These are phyloP conservation scores for Phycodurus eques DNA, from an alignment of 2,113 vertebrate species.

Conservation along the genomic window DNA sequence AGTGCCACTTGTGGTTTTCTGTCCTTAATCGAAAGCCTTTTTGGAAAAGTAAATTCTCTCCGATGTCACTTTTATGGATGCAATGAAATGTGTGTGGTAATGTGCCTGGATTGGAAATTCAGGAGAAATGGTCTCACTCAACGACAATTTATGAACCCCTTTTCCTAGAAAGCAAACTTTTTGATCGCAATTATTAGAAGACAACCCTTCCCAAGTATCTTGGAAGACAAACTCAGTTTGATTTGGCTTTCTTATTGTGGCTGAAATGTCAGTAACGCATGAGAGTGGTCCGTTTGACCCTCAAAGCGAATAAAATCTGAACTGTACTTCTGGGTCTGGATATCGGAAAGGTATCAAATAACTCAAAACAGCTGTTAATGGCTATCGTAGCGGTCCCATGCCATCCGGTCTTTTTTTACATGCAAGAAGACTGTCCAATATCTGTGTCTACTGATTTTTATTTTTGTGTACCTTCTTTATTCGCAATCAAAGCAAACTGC, in stretches of 20 bases:
- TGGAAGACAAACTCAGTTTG: slow-evolving; percentile 57
- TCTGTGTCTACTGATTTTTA: slow-evolving; percentile 11
- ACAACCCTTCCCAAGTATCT: slow-evolving; percentile 44
- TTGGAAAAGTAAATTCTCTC: slow-evolving; percentile 34
- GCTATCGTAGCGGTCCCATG: not conserved
- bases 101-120: slow-evolving; percentile 34
- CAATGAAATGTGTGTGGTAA: slow-evolving; percentile 41
- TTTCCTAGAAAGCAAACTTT: slow-evolving; percentile 60
- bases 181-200: slow-evolving; percentile 44
- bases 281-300: slow-evolving; percentile 22
- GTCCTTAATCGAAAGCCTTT: slow-evolving; percentile 34
- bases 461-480: slow-evolving; percentile 24
- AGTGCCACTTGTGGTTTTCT: slow-evolving; percentile 40
- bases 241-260: slow-evolving; percentile 54
- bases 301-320: not conserved
- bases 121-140: slow-evolving; percentile 39
- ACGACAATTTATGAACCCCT: slow-evolving; percentile 43
- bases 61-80: slow-evolving; percentile 43
- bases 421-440: not conserved
- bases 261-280: slow-evolving; percentile 53
- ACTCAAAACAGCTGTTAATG: slow-evolving; percentile 23
- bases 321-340: slow-evolving; percentile 11
- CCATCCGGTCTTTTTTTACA: not conserved
- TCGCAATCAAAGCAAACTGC: slow-evolving; percentile 29
- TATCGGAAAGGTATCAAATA: slow-evolving; percentile 22